Conservation (phyloP, 2,888 invertebrate genomes). For the Drosophila cracens region DNA sequence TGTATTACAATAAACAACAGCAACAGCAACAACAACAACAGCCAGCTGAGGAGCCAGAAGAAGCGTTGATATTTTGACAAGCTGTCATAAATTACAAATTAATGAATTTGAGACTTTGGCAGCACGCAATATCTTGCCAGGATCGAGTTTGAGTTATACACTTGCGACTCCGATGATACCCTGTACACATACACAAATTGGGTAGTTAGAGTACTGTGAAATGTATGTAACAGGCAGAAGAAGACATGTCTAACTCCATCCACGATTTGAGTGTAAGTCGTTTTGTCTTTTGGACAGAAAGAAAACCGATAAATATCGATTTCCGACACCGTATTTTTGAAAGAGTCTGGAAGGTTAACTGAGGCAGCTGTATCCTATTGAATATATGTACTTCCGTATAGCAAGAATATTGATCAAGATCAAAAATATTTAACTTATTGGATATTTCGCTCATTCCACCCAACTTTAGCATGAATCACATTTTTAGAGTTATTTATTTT, state of each 20-base stretch:
- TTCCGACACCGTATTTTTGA: background rate
- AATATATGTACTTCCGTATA: background rate
- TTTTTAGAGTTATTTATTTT: background rate
- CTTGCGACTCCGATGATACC: background rate
- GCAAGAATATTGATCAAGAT: background rate
- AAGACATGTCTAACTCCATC: background rate
- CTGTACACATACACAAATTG: background rate
- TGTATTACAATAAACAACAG: slow-evolving; percentile 50
- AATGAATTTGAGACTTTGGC: slow-evolving; percentile 59
- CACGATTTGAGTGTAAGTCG: background rate
- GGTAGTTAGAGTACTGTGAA: background rate
- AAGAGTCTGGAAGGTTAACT: background rate
- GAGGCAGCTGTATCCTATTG: background rate
- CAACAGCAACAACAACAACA: slow-evolving; percentile 7
- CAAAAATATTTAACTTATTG: background rate
- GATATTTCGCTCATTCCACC: background rate
- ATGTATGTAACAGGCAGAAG: background rate
- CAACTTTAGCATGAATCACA: background rate
- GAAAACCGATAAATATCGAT: background rate
- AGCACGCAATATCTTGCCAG: slow-evolving; percentile 30
- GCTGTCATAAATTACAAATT: slow-evolving; percentile 82
- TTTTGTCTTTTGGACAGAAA: background rate
- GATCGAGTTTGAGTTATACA: slow-evolving; percentile 1
- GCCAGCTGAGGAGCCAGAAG: slow-evolving; percentile 8
- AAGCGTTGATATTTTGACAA: slow-evolving; percentile 77